Evolutionary conservation across 2,797 vertebrate genomes (phyloP), one percentile per base, ranked within the genome.

Genomic region (Martes flavigula): DNA sequence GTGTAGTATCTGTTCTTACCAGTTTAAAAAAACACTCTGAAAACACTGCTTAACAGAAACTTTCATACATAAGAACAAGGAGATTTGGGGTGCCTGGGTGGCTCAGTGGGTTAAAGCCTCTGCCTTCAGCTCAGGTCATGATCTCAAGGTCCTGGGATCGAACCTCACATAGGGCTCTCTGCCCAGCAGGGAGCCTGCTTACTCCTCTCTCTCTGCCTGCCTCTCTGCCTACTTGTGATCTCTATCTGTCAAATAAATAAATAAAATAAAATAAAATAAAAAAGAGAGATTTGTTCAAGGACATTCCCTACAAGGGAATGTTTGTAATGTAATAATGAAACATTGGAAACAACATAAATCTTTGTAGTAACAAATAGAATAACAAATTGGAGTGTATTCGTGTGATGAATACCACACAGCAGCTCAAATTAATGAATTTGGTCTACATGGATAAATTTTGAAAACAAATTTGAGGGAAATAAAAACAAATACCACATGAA

Each of bases 391-490:
- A 54, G 27, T 68, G 14, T 82, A 43, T 82, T 87, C 35, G 9
- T 23, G 58, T 75, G 87, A 90, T 81, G 30, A 82, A 75, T 13
- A 75, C 43, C 46, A 66, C 30, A 68, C 9, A 82, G 38, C 10
- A 43, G 40, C 30, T 83, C 54, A 51, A 54, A 75, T 40, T 38
- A 79, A 62, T 48, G 35, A 79, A 64, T 35, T n/a, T 64, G 17
- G 23, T 79, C 70, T 85, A 58, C 5, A n/a, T 58, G 56, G 56
- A 92, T 85, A 56, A 89, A 89, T 85, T 81, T 27, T 66, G 72
- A 89, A 89, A 94, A 89, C 20, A 92, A 79, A 73, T 43, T 48
- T 56, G 54, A 96, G 32, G 84, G 70, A 84, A 84, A 88, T 54
- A 88, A 94, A 64, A 64, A 30, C 72, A 85, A 92, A 35, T 73